Percentiles rank a stretch among this genome's conserved stretches.
These are phyloP conservation scores for Pelmatolapia mariae DNA, from an alignment of 2,113 vertebrate species.

Conservation along the genomic window DNA sequence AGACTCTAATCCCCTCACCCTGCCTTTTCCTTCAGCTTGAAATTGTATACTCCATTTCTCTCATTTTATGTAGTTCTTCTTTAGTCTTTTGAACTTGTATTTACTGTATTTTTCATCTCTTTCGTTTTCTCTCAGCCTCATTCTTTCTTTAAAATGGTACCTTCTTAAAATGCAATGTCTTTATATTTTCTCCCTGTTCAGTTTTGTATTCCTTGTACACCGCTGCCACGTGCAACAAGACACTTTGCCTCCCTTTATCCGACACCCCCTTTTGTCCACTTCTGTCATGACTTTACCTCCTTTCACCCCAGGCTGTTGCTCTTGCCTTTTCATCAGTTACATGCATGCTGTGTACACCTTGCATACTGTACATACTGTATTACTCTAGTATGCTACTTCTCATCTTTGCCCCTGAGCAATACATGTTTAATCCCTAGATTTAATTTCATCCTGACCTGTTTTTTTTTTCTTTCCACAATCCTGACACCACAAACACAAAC, in stretches of 20 bases:
- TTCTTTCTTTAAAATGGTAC: background rate
- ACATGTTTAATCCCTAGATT: background rate
- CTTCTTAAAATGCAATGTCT: background rate
- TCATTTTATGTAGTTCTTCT: background rate
- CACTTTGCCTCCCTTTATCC: background rate
- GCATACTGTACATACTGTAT: background rate
- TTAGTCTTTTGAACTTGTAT: background rate
- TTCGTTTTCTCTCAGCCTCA: background rate
- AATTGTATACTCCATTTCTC: background rate
- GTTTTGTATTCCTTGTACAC: background rate
- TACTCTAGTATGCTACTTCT: background rate
- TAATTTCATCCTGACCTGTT: background rate
- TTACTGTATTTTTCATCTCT: background rate
- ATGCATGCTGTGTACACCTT: background rate
- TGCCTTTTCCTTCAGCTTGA: background rate
- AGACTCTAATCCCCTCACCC: constrained; percentile 26
- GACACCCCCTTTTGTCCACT: background rate
- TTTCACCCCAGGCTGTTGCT: background rate
- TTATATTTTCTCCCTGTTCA: background rate
- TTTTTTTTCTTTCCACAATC: background rate
- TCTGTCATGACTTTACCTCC: background rate
- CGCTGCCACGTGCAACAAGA: background rate
- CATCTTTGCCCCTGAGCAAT: background rate
- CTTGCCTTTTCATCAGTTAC: background rate
- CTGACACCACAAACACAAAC: background rate